phyloP scores from a whole-genome alignment of 2,113 vertebrate species.

The Ictidomys tridecemlineatus region DNA sequence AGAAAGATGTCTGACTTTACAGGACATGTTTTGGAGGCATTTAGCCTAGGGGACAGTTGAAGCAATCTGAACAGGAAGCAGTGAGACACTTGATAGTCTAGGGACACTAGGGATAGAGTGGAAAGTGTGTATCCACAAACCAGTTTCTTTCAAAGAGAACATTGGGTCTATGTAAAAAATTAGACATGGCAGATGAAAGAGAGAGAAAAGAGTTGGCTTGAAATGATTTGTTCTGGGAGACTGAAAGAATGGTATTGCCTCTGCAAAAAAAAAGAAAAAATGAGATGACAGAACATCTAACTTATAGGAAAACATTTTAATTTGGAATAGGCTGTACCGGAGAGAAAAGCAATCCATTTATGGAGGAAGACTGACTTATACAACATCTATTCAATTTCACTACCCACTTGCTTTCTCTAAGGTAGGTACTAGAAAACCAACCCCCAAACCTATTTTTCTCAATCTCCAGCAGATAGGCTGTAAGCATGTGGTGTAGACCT shows the following conservation, averaged over 20 bases:
- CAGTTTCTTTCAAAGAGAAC: slow-evolving; percentile 18
- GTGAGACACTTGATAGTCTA: background rate
- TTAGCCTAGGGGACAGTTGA: background rate
- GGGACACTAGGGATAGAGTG: background rate
- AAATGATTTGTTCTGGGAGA: background rate
- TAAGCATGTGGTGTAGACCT: background rate
- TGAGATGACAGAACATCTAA: background rate
- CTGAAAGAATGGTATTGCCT: slow-evolving; percentile 23
- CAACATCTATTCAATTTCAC: background rate
- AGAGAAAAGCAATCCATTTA: background rate
- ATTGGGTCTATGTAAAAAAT: background rate
- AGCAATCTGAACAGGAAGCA: background rate
- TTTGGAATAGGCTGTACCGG: background rate
- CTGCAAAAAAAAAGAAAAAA: background rate
- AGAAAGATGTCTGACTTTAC: background rate
- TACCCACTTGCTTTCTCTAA: background rate
- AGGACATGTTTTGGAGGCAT: background rate
- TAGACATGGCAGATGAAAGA: background rate
- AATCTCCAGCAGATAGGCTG: background rate
- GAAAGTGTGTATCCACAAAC: background rate
- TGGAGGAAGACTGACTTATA: background rate
- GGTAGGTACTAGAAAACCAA: background rate
- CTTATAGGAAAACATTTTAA: slow-evolving; percentile 49
- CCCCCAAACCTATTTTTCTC: background rate
- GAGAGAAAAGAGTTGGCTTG: slow-evolving; percentile 1